Base-by-base conservation (phyloP, 1,140 invertebrate species). In the Alviniconcha marisindica region DNA sequence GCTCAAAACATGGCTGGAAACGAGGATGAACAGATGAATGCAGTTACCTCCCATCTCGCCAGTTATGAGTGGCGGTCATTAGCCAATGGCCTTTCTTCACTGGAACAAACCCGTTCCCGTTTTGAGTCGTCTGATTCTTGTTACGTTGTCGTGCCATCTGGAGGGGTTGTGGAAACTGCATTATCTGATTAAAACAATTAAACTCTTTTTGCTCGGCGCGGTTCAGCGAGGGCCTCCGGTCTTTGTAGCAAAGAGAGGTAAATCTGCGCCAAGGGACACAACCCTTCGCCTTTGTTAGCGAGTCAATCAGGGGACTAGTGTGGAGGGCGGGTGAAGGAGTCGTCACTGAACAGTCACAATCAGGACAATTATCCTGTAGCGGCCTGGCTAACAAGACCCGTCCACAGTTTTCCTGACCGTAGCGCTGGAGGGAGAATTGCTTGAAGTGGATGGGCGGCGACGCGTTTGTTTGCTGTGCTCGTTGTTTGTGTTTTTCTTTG, bases 121-220 rank as follows among this genome's bases (percentile, higher is more conserved):
- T 42, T 74, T 42, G 71, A 7, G 31, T 69, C 28, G 28, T 74
- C 71, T 74, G 71, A 18, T 74, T 44, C 40, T 44, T 44, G 18
- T 44, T 24, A 40, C 1, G 7, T 21, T 51, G 48, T 60, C 0
- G 63, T 21, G 71, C 71, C 71, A 74, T 44, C 71, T 74, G 71
- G 71, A 74, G 2, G 10, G 38, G 38, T 21, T 28, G 42, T 74
- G 38, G 38, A 42, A 40, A 10, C 40, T 18, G n/a, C 73, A 76
- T 76, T 76, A 76, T 76, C 73, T 76, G 42, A 76, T 76, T 76
- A 76, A 76, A 76, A 76, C 73, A 76, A 76, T 76, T 76, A 76
- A n/a, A 24, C 21, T 76, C 38, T 74, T 42, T 74, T 74, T 74
- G 24, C 31, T 31, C 24, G 69, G 31, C 14, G 63, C 28, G 28